Evolutionary conservation across 2,113 vertebrate species (phyloP).

Genomic region (Crotalus horridus): DNA sequence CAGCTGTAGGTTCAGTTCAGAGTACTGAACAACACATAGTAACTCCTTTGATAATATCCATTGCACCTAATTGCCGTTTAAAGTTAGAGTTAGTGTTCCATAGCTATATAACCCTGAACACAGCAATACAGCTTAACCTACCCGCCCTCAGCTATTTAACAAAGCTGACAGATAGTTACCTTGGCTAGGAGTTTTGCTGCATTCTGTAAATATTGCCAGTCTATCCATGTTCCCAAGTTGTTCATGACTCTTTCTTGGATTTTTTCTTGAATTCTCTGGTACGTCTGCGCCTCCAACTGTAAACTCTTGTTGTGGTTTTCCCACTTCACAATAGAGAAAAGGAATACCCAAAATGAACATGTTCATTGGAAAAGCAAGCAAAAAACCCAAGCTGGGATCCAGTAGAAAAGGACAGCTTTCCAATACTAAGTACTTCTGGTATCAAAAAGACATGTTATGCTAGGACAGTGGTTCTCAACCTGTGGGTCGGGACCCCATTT

Average conservation of each 20-base stretch:
- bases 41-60: not conserved
- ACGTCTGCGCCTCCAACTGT: conserved; percentile 97
- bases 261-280: conserved; percentile 98
- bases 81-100: conserved; percentile 6
- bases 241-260: conserved; percentile 99
- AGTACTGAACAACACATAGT: not conserved
- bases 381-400: conserved; percentile 35
- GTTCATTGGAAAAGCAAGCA: conserved; percentile 39
- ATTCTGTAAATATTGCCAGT: conserved; percentile 99
- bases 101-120: not conserved
- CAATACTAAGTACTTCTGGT: not conserved
- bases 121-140: not conserved
- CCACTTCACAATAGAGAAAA: conserved; percentile 76
- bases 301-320: conserved; percentile 99
- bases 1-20: not conserved
- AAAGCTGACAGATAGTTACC: conserved; percentile 66
- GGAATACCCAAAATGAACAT: conserved; percentile 27
- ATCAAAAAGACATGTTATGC: not conserved
- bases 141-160: not conserved
- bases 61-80: not conserved
- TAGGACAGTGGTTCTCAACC: no score
- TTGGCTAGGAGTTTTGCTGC: conserved; percentile 97
- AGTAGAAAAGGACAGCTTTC: conserved; percentile 34
- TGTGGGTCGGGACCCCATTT: no score
- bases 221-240: conserved; percentile 98